phyloP scores from a whole-genome alignment of 2,797 vertebrate genomes.

The Pipistrellus pygmaeus region DNA sequence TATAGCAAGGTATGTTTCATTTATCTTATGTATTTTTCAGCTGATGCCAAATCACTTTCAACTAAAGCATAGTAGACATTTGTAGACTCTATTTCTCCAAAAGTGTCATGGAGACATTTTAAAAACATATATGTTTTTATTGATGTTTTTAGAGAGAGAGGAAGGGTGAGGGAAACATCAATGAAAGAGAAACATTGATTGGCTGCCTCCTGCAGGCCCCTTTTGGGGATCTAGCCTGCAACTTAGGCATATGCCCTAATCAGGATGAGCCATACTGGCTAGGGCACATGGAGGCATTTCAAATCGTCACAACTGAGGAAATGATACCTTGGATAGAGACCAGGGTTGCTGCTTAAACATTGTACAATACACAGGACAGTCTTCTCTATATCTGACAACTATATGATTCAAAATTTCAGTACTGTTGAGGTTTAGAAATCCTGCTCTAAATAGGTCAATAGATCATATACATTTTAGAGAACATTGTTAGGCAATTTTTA shows the following conservation, averaged over 20 bases:
- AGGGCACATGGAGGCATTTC: no score
- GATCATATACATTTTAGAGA: slow-evolving; percentile 19
- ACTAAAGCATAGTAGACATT: background rate
- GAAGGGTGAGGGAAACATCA: no score
- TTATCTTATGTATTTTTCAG: slow-evolving; percentile 34
- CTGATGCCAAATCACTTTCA: slow-evolving; percentile 10
- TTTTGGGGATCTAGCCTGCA: no score
- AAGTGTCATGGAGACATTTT: background rate
- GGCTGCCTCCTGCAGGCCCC: no score
- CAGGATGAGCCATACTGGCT: no score
- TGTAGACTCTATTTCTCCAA: background rate
- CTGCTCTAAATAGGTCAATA: slow-evolving; percentile 7
- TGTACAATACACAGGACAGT: background rate
- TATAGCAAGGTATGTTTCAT: background rate
- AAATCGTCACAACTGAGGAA: background rate
- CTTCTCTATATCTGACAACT: background rate
- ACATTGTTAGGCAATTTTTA: slow-evolving; percentile 34
- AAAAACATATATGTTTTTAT: no score
- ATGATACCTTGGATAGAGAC: background rate
- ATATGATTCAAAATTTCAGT: background rate
- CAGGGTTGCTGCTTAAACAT: background rate
- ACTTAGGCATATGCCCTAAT: no score
- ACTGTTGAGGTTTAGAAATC: background rate
- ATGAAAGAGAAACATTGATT: no score
- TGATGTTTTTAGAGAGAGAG: no score